Base-by-base conservation (phyloP, 2,797 vertebrate species). In the Sebastes vulpes region DNA sequence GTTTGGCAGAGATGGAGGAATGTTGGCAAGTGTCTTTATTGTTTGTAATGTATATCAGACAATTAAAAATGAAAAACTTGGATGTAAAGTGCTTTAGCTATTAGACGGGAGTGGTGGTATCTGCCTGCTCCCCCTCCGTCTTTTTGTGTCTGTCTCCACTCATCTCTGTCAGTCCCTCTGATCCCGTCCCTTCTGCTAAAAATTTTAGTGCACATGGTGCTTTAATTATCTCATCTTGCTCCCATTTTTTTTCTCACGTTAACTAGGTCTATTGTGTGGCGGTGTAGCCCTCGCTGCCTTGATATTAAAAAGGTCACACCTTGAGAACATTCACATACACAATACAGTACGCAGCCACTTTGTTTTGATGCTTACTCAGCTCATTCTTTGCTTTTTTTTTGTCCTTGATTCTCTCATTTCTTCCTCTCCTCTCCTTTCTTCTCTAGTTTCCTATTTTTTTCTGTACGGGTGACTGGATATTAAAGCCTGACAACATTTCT, bases 401-500 rank as follows among this genome's bases (percentile, higher is more conserved):
- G 21, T 29, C 66, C 46, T 80, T 63, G n/a, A 60, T 63, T 57
- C 35, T 59, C 23, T 66, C 9, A 18, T 73, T 28, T 61, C 65
- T 23, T 70, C 65, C 21, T 54, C 53, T 58, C 32, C 65, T 48
- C 21, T 65, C 28, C 26, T 29, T 11, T 56, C 14, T 10, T 65
- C 42, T 65, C 28, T 20, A 31, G 28, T 67, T 23, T 32, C 38
- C 7, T 65, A 12, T 52, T 70, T 60, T 28, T 60, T 31, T 29
- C 61, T 83, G 35, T 78, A 67, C 67, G 85, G 75, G 79, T 83
- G 84, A 81, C 87, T 84, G 61, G 83, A 83, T 91, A 88, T 91
- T 87, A 91, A 90, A 87, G 83, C 83, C 80, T 72, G 84, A 91
- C 91, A 91, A 90, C 87, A 87, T 92, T 93, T 94, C 92, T 83